Conservation (phyloP, 2,888 invertebrate species). For the Cataglyphis rosenhaueri region DNA sequence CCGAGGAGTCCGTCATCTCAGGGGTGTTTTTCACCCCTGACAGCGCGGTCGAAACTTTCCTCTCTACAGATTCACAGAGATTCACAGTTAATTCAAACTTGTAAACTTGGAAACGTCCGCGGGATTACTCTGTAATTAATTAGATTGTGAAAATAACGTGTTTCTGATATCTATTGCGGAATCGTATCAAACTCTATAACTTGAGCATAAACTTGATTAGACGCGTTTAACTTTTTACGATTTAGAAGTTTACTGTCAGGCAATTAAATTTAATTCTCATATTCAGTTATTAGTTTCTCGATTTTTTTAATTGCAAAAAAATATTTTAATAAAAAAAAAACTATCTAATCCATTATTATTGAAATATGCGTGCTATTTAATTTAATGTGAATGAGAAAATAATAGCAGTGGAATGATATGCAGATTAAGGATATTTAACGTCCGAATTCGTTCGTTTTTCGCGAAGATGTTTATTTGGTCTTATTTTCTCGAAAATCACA, state of each 20-base stretch:
- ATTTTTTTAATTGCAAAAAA: neutral
- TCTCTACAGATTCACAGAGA: neutral
- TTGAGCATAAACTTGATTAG: conserved; percentile 14
- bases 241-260: neutral
- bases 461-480: conserved; percentile 23
- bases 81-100: conserved; percentile 20
- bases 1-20: neutral
- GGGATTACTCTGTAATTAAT: conserved; percentile 28
- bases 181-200: conserved; percentile 17
- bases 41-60: conserved; percentile 1
- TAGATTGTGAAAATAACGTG: conserved; percentile 35
- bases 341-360: neutral
- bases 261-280: neutral
- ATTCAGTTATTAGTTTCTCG: neutral
- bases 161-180: conserved; percentile 10
- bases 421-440: conserved; percentile 3
- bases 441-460: neutral
- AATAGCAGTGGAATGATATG: neutral
- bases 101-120: conserved; percentile 24
- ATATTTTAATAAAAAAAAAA: neutral
- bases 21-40: conserved; percentile 55
- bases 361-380: neutral
- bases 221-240: conserved; percentile 8
- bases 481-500: conserved; percentile 62
- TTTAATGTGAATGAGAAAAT: neutral